Percentiles rank a stretch among this genome's conserved stretches.
Evolutionary conservation across 2,797 vertebrate species (phyloP).

Genomic region (Lutjanus campechanus): DNA sequence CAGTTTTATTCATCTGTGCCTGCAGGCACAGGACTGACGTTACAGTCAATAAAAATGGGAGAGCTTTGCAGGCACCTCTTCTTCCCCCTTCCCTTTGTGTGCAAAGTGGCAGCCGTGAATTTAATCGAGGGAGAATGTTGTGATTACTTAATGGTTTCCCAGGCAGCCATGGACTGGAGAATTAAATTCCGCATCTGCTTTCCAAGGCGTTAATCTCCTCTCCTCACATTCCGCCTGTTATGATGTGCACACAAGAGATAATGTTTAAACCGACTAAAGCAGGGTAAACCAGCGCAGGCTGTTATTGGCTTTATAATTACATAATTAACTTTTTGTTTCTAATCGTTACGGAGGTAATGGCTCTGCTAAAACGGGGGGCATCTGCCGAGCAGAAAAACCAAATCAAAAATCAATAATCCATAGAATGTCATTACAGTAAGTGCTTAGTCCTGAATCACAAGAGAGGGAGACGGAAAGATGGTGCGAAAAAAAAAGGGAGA

Average conservation of each 20-base stretch:
- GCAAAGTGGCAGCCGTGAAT: constrained; percentile 97
- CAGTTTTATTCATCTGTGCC: constrained; percentile 92
- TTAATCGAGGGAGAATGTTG: constrained; percentile 99
- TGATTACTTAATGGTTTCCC: constrained; percentile 99
- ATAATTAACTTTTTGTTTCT: constrained; percentile 99
- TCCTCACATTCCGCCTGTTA: constrained; percentile 99
- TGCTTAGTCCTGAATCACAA: constrained; percentile 87
- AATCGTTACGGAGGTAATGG: constrained; percentile 99
- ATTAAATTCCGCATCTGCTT: constrained; percentile 99
- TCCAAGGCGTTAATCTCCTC: constrained; percentile 99
- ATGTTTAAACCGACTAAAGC: constrained; percentile 99
- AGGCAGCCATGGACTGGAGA: constrained; percentile 99
- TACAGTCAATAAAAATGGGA: constrained; percentile 94
- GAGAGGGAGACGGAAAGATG: constrained; percentile 63
- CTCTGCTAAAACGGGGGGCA: constrained; percentile 96
- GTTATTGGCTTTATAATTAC: constrained; percentile 99
- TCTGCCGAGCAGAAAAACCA: constrained; percentile 95
- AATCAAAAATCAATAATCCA: constrained; percentile 99
- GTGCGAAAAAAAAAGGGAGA: constrained; percentile 49
- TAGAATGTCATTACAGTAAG: constrained; percentile 97
- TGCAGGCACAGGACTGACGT: constrained; percentile 90
- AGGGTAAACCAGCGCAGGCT: constrained; percentile 99
- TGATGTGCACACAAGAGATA: constrained; percentile 99
- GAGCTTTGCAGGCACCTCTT: constrained; percentile 90
- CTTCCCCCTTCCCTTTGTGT: constrained; percentile 92